Percentiles rank a stretch among this genome's conserved stretches.
Conservation (phyloP, 1,140 invertebrate species). For the Drosophila simulans region DNA sequence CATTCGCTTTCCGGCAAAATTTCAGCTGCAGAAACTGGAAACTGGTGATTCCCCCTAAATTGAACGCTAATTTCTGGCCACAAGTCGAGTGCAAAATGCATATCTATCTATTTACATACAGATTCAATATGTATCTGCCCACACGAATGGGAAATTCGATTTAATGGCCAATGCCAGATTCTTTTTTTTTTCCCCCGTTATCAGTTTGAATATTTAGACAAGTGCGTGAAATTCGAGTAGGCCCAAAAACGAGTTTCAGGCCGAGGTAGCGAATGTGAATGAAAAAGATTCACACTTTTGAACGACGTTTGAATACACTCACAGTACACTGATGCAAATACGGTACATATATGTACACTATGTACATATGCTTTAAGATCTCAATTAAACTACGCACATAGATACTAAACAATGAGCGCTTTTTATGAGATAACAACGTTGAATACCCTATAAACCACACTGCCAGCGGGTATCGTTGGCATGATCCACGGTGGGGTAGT, state of each 20-base stretch:
- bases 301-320: too few relatives aligned
- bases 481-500: background rate
- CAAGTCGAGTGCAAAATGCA: slow-evolving; percentile 11
- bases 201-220: slow-evolving; percentile 6
- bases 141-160: slow-evolving; percentile 16
- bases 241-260: slow-evolving; percentile 49
- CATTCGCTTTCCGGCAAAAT: too few relatives aligned
- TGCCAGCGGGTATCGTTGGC: too few relatives aligned
- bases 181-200: background rate
- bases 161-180: slow-evolving; percentile 17
- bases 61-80: slow-evolving; percentile 9
- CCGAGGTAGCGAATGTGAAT: background rate
- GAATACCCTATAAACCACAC: too few relatives aligned
- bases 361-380: too few relatives aligned
- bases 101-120: too few relatives aligned
- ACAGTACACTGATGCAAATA: too few relatives aligned
- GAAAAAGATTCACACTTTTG: background rate
- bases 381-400: too few relatives aligned
- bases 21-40: background rate
- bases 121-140: background rate
- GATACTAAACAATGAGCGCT: too few relatives aligned
- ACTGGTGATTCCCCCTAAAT: background rate
- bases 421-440: too few relatives aligned
- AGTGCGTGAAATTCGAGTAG: slow-evolving; percentile 44
- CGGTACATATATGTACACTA: too few relatives aligned